Evolutionary conservation across 2,888 invertebrate species (phyloP).

Genomic region (Leistus spinibarbis): DNA sequence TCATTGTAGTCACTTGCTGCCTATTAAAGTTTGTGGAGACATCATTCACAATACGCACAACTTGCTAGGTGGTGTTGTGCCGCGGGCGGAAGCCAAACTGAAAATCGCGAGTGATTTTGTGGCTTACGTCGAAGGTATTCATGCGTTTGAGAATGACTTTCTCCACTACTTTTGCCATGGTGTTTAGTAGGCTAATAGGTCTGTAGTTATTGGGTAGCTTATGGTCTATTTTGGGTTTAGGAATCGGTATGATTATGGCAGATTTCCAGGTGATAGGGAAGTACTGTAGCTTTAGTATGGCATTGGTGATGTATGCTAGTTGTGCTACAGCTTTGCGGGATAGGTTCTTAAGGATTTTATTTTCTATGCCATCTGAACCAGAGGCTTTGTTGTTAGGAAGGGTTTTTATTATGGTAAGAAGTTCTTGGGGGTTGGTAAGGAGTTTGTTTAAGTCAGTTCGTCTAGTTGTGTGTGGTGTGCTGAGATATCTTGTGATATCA

Average conservation of each 20-base stretch:
- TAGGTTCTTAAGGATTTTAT: constrained; percentile 43
- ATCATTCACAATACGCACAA: constrained; percentile 46
- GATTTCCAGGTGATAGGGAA: constrained; percentile 44
- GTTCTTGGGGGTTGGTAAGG: no score
- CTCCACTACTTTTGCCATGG: constrained; percentile 44
- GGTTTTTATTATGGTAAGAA: constrained; percentile 25
- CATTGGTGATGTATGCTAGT: constrained; percentile 41
- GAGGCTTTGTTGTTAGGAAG: constrained; percentile 41
- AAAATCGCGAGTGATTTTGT: constrained; percentile 34
- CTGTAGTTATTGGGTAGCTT: constrained; percentile 41
- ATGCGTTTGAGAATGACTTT: constrained; percentile 41
- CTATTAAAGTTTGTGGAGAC: constrained; percentile 45
- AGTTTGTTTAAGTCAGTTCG: neutral
- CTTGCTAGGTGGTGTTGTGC: constrained; percentile 48
- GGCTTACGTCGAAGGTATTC: constrained; percentile 37
- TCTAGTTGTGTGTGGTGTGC: neutral
- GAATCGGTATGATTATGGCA: constrained; percentile 42
- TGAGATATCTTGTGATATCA: no score
- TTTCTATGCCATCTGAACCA: constrained; percentile 41
- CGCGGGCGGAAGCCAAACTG: constrained; percentile 49
- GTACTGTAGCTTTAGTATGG: constrained; percentile 34
- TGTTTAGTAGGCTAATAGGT: constrained; percentile 43
- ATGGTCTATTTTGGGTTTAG: constrained; percentile 42
- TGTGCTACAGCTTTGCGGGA: constrained; percentile 41
- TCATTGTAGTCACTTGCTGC: constrained; percentile 44